Conservation (phyloP, 2,888 invertebrate genomes). For the Chrysotoxum bicinctum region DNA sequence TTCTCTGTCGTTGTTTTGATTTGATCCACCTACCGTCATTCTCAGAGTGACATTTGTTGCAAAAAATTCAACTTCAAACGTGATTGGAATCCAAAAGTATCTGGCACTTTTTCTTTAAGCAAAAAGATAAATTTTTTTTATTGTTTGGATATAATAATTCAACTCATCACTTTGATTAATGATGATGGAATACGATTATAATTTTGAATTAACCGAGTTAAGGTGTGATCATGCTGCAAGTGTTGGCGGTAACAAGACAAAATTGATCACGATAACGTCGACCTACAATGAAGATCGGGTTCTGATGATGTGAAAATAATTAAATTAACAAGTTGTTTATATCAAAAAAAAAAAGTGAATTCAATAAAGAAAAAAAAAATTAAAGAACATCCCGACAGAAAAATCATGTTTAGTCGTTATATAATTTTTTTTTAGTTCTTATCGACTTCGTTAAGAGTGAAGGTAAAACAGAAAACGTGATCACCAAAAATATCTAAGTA, state of each 20-base stretch:
- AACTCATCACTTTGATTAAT: slow-evolving; percentile 57
- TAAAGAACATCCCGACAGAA: not conserved
- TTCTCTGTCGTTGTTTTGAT: not conserved
- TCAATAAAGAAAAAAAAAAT: not conserved
- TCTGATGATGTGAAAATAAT: slow-evolving; percentile 54
- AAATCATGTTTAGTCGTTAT: slow-evolving; percentile 47
- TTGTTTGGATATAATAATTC: not conserved
- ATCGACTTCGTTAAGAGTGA: slow-evolving; percentile 20
- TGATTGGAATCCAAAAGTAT: slow-evolving; percentile 38
- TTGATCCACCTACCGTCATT: slow-evolving; percentile 33
- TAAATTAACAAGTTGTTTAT: slow-evolving; percentile 24
- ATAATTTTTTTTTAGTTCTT: slow-evolving; percentile 6
- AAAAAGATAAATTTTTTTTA: slow-evolving; percentile 12
- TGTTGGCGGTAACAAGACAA: slow-evolving; percentile 38
- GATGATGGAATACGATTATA: slow-evolving; percentile 48
- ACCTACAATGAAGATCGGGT: slow-evolving; percentile 24
- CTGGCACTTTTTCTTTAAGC: slow-evolving; percentile 9
- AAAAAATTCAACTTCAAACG: slow-evolving; percentile 32
- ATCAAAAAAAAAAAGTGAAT: slow-evolving; percentile 18
- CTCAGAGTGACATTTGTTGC: slow-evolving; percentile 34
- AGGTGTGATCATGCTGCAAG: slow-evolving; percentile 52
- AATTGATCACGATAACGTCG: slow-evolving; percentile 13
- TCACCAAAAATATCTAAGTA: slow-evolving; percentile 49
- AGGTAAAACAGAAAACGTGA: slow-evolving; percentile 52
- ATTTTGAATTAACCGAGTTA: slow-evolving; percentile 30